A percentile compares a stretch with the other conserved stretches of the same genome.
phyloP scores from a whole-genome alignment of 2,113 vertebrate genomes.

The Platysteira castanea region DNA sequence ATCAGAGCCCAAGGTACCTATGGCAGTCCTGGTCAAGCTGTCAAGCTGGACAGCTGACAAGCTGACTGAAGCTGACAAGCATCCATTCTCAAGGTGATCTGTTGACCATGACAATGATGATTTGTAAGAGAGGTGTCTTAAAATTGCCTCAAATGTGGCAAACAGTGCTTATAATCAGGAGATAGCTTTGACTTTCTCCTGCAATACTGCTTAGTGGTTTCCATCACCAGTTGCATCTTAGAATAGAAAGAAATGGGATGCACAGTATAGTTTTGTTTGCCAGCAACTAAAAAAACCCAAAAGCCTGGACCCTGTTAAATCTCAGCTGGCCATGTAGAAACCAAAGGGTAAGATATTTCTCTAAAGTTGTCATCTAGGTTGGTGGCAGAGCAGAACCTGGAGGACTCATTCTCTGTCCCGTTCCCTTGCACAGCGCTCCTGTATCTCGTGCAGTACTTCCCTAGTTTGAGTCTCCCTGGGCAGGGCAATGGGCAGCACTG shows the following conservation, averaged over 20 bases:
- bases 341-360: not conserved
- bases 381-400: not conserved
- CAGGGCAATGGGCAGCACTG: not conserved
- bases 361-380: not conserved
- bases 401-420: not conserved
- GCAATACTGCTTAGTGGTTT: not conserved
- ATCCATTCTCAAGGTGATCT: not conserved
- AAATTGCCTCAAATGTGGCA: not conserved
- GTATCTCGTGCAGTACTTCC: not conserved
- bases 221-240: not conserved
- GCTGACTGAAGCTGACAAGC: not conserved
- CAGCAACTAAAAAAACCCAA: not conserved
- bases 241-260: not conserved
- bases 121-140: not conserved
- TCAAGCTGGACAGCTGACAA: too few species aligned
- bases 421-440: accelerated
- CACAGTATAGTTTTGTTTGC: not conserved
- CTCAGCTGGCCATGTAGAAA: not conserved
- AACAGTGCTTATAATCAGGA: not conserved
- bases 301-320: not conserved
- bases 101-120: not conserved
- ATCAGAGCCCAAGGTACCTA: not conserved
- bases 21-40: not conserved
- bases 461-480: not conserved
- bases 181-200: not conserved